These are phyloP conservation scores for Brenthis hecate DNA, from an alignment of 2,888 invertebrate species.

Conservation along the genomic window DNA sequence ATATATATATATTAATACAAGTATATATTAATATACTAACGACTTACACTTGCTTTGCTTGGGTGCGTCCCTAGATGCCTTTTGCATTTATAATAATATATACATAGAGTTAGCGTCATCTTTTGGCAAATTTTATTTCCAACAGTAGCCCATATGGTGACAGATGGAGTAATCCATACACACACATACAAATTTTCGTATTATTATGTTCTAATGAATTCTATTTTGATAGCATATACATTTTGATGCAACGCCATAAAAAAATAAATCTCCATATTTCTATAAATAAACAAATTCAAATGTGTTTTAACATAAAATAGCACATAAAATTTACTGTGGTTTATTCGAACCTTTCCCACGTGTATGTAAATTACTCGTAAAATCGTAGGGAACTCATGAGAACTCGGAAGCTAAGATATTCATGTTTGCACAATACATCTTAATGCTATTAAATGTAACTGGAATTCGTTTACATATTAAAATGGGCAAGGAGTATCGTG, in stretches of 20 bases:
- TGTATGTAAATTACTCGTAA: conserved; percentile 60
- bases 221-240: background rate
- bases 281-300: conserved; percentile 18
- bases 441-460: conserved; percentile 29
- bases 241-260: background rate
- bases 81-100: no score
- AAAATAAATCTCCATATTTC: background rate
- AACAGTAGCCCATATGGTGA: no score
- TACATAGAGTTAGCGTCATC: no score
- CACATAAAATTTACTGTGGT: conserved; percentile 38
- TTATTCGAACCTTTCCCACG: conserved; percentile 59
- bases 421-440: conserved; percentile 52
- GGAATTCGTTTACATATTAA: conserved; percentile 37
- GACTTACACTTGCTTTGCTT: no score
- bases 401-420: conserved; percentile 58
- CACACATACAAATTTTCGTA: no score
- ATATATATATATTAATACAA: no score
- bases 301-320: conserved; percentile 53
- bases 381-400: conserved; percentile 48
- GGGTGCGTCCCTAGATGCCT: no score
- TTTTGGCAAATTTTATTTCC: no score
- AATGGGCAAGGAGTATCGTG: conserved; percentile 6
- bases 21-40: no score
- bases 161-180: no score
- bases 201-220: no score